Evolutionary conservation across 2,113 vertebrate genomes (phyloP).

Genomic region (Gnathonemus longibarbis): DNA sequence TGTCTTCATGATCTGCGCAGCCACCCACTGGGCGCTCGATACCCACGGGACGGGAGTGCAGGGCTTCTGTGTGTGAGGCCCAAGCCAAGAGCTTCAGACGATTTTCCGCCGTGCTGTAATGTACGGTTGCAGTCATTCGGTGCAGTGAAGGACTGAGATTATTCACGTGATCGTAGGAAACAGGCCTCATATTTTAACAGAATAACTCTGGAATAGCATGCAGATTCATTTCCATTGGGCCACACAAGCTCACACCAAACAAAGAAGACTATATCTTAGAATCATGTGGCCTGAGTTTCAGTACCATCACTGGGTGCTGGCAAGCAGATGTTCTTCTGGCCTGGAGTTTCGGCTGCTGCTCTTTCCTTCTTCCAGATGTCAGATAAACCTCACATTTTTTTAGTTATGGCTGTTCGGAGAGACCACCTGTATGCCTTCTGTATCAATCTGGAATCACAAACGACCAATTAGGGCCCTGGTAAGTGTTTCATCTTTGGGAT

Average conservation of each 20-base stretch:
- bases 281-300: slow-evolving; percentile 15
- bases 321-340: slow-evolving; percentile 19
- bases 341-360: slow-evolving; percentile 9
- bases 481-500: neutral
- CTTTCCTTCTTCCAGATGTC: slow-evolving; percentile 11
- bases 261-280: neutral
- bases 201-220: neutral
- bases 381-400: neutral
- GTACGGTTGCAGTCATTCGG: too few species aligned
- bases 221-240: neutral
- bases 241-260: neutral
- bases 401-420: neutral
- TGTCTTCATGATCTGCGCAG: slow-evolving; percentile 4
- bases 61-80: neutral
- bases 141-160: neutral
- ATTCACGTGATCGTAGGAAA: neutral
- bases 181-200: neutral
- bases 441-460: neutral
- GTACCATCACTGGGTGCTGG: slow-evolving; percentile 27
- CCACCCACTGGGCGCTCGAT: neutral
- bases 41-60: neutral
- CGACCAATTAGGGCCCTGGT: neutral
- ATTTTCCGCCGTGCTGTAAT: neutral
- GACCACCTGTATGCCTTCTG: neutral
- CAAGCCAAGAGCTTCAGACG: neutral